Conservation (phyloP, 64 coral and sea anemone genomes). For the Acropora tenuis region DNA sequence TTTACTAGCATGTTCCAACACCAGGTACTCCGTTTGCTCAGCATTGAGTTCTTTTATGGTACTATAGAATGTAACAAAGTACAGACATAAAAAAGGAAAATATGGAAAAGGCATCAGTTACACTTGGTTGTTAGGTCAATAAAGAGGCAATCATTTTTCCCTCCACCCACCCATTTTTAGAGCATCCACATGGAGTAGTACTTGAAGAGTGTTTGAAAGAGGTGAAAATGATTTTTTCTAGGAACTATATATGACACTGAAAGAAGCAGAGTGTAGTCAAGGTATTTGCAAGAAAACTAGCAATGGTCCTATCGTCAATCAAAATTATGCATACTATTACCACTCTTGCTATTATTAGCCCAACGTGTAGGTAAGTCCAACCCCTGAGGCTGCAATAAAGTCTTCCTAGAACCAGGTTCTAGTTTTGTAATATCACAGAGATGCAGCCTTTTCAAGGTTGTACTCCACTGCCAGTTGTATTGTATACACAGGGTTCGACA, state of each 20-base stretch:
- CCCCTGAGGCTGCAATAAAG: conserved; percentile 5
- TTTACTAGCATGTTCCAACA: not conserved
- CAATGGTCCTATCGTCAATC: conserved; percentile 24
- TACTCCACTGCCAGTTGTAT: conserved; percentile 6
- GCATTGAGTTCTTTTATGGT: conserved; percentile 3
- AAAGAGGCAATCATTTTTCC: conserved; percentile 52
- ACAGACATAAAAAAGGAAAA: not conserved
- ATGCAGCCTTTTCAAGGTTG: conserved; percentile 2
- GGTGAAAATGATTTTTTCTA: conserved; percentile 7
- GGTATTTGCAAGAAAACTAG: not conserved
- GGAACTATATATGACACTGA: conserved; percentile 2
- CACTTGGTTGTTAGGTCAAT: conserved; percentile 48
- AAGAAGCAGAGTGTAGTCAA: conserved; percentile 4
- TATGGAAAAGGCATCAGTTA: conserved; percentile 5
- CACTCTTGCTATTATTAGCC: conserved; percentile 9
- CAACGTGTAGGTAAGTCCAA: conserved; percentile 6
- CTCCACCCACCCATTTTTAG: not conserved
- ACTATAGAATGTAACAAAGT: not conserved
- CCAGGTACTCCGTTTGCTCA: not conserved
- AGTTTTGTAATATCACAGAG: conserved; percentile 7
- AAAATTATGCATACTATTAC: conserved; percentile 48
- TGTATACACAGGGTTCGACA: not conserved
- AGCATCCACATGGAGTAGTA: conserved; percentile 53
- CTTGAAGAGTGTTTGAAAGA: conserved; percentile 20
- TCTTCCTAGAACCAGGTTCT: conserved; percentile 6